These are phyloP conservation scores for Lytechinus variegatus DNA, from an alignment of 35 echinoderm and acorn worm species.

Conservation along the genomic window DNA sequence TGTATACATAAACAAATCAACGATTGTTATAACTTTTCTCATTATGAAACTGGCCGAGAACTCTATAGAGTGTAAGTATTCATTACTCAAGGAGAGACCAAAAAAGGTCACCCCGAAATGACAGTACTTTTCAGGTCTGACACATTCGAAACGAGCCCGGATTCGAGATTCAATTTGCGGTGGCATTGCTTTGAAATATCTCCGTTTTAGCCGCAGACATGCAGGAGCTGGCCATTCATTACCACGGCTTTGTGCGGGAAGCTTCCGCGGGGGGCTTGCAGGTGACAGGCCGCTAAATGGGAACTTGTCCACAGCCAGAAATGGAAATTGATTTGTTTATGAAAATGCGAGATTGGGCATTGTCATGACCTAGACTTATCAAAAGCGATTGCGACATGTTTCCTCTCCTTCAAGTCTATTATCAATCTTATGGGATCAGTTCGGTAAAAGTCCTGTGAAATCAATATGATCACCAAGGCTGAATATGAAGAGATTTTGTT, in stretches of 20 bases:
- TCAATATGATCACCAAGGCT: not conserved
- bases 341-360: slow-evolving; percentile 14
- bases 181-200: slow-evolving; percentile 37
- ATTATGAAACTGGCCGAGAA: too few relatives aligned
- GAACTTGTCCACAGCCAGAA: not conserved
- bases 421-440: not conserved
- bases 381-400: slow-evolving; percentile 14
- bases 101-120: not conserved
- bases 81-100: not conserved
- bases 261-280: not conserved
- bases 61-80: not conserved
- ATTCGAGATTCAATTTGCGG: slow-evolving; percentile 29
- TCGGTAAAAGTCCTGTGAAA: not conserved
- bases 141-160: not conserved
- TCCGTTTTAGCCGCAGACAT: slow-evolving; percentile 14
- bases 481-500: not conserved
- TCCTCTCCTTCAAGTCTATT: not conserved
- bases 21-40: too few relatives aligned
- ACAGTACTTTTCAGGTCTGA: slow-evolving; percentile 27
- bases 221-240: slow-evolving; percentile 20
- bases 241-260: not conserved
- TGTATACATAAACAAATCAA: too few relatives aligned
- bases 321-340: slow-evolving; percentile 55
- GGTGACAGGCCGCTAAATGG: not conserved
- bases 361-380: not conserved